Conservation (phyloP, 2,888 invertebrate species). For the Melieria omissa region DNA sequence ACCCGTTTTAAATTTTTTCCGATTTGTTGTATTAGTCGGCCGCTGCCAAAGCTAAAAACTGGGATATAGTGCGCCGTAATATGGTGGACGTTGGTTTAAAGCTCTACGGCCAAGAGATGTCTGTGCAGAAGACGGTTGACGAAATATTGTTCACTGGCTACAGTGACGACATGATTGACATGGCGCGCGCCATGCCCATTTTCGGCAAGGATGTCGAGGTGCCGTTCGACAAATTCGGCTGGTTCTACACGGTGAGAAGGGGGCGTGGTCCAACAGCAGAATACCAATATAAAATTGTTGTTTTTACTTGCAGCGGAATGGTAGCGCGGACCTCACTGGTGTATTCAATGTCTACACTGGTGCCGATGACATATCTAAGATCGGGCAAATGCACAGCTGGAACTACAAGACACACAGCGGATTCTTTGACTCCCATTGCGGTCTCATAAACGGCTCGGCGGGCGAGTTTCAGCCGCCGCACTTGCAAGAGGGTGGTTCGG, state of each 20-base stretch:
- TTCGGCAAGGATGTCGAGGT: conserved; percentile 70
- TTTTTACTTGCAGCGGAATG: conserved; percentile 75
- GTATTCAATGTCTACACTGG: conserved; percentile 83
- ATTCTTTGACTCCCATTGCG: conserved; percentile 70
- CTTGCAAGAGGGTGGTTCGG: conserved; percentile 69
- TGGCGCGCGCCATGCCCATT: conserved; percentile 72
- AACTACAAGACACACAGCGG: conserved; percentile 73
- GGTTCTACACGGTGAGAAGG: conserved; percentile 77
- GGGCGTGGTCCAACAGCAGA: not conserved
- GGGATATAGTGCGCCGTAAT: conserved; percentile 71
- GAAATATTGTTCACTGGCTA: conserved; percentile 86
- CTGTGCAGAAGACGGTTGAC: conserved; percentile 73
- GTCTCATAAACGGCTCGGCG: conserved; percentile 76
- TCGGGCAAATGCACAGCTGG: conserved; percentile 80
- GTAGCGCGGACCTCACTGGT: conserved; percentile 80
- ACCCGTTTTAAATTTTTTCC: not conserved
- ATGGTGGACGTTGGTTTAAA: conserved; percentile 72
- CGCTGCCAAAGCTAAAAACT: conserved; percentile 68
- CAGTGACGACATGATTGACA: conserved; percentile 76
- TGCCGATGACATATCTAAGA: conserved; percentile 69
- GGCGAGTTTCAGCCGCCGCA: conserved; percentile 83
- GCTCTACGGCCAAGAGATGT: conserved; percentile 70
- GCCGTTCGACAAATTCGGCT: conserved; percentile 83
- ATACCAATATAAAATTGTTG: conserved; percentile 1
- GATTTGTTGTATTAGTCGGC: conserved; percentile 66